phyloP scores from a whole-genome alignment of 2,797 vertebrate genomes.

The Philypnodon macrostomus region DNA sequence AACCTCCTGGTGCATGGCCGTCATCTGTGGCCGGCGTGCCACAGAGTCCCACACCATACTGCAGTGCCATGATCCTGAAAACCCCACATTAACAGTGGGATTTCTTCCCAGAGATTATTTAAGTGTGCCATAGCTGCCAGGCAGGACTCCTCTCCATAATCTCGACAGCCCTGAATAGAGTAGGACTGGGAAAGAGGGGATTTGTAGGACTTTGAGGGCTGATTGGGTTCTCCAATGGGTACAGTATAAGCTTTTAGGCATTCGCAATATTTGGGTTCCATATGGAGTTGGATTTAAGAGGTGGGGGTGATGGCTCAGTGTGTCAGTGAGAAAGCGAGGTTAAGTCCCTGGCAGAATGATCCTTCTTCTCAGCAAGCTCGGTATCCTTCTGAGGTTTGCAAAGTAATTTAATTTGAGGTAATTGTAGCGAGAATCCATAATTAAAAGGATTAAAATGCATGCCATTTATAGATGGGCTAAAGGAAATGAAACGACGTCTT shows the following conservation, averaged over 20 bases:
- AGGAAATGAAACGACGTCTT: conserved; percentile 68
- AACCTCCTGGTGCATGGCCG: conserved; percentile 50
- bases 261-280: conserved; percentile 72
- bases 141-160: conserved; percentile 72
- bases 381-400: conserved; percentile 82
- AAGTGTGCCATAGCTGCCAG: conserved; percentile 76
- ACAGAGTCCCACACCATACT: conserved; percentile 49
- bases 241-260: conserved; percentile 65
- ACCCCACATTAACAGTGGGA: conserved; percentile 75
- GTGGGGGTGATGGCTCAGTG: conserved; percentile 62
- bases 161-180: conserved; percentile 68
- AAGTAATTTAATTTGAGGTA: conserved; percentile 84
- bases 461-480: conserved; percentile 76
- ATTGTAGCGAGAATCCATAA: conserved; percentile 80
- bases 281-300: conserved; percentile 70
- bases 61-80: conserved; percentile 71
- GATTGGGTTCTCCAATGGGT: conserved; percentile 70
- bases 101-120: conserved; percentile 77
- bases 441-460: conserved; percentile 81
- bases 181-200: conserved; percentile 69
- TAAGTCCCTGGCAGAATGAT: conserved; percentile 73
- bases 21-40: conserved; percentile 57
- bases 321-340: conserved; percentile 68
- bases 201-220: conserved; percentile 69
- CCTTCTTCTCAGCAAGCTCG: conserved; percentile 63